Base-by-base conservation (phyloP, 2,888 invertebrate genomes). In the Caenorhabditis auriculariae region DNA sequence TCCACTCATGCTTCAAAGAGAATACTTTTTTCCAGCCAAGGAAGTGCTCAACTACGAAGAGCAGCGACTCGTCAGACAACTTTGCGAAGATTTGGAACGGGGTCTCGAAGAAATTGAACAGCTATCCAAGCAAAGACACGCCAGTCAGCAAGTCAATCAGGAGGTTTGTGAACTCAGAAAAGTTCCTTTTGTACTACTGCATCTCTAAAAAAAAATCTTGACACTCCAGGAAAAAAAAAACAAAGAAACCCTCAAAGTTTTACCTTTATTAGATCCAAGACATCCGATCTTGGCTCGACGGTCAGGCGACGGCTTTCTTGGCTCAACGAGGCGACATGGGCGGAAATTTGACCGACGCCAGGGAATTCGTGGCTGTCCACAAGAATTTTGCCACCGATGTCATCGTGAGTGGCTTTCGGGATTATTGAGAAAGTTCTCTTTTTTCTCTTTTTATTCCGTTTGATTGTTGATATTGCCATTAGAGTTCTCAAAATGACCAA, bases 261-360 rank as follows among this genome's bases (percentile, higher is more conserved):
- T n/a, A n/a, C n/a, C n/a, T 23, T 17, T 35, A 47, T 21, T 43
- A 62, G 66, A 45, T 66, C 29, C 46, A 55, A 6, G 37, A 46
- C n/a, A 44, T 69, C 32, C 53, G 60, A 37, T 38, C 48, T 1
- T 79, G 78, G 78, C 47, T 79, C 9, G 62, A 68, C 27, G 60
- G 67, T 17, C 59, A 61, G 28, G 76, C 75, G 3, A 63, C 69
- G 17, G 65, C 75, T 4, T 78, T 78, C 54, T 38, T 79, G 19
- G 69, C 69, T 0, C 57, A 68, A 21, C 67, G 73, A 38, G 72
- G 76, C 5, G 61, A 75, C 32, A 58, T 79, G 60, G 77, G 76
- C 19, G 51, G 60, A 7, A 64, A 61, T 41, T 29, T 57, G 47
- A 49, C 56, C 15, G 65, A 69, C 7, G 68, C 72, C n/a, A 41